Conservation (phyloP, 2,113 vertebrate genomes). For the Phrynocephalus versicolor region DNA sequence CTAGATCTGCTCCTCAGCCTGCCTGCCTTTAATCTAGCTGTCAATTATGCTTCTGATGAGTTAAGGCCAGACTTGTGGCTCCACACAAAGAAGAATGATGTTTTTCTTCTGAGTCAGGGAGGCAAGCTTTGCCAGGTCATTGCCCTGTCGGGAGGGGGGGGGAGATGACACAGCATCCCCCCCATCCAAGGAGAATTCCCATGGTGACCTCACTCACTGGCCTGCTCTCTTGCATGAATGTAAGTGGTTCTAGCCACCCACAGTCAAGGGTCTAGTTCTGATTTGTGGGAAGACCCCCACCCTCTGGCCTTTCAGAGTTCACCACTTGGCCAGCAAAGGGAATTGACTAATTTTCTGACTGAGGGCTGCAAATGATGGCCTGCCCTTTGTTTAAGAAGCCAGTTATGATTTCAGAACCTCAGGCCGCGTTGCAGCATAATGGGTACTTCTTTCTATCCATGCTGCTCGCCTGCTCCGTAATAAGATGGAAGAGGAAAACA, state of each 20-base stretch:
- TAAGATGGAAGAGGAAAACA: not conserved
- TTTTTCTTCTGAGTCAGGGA: conserved; percentile 23
- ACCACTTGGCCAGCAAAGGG: not conserved
- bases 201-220: conserved; percentile 9
- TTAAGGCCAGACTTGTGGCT: conserved; percentile 7
- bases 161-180: conserved; percentile 12
- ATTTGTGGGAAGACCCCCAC: conserved; percentile 1
- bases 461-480: not conserved
- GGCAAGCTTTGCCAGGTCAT: not conserved
- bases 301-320: not conserved
- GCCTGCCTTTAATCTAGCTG: not conserved
- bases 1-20: not conserved
- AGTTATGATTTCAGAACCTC: not conserved
- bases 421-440: not conserved
- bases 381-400: not conserved
- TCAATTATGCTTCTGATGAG: not conserved
- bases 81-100: not conserved
- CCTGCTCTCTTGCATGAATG: not conserved
- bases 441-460: not conserved
- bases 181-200: conserved; percentile 4
- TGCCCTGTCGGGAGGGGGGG: not conserved
- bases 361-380: not conserved
- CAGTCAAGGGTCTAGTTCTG: conserved; percentile 2
- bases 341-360: conserved; percentile 4
- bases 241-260: conserved; percentile 6